Base-by-base conservation (phyloP, 2,113 vertebrate genomes). In the Amia ocellicauda region DNA sequence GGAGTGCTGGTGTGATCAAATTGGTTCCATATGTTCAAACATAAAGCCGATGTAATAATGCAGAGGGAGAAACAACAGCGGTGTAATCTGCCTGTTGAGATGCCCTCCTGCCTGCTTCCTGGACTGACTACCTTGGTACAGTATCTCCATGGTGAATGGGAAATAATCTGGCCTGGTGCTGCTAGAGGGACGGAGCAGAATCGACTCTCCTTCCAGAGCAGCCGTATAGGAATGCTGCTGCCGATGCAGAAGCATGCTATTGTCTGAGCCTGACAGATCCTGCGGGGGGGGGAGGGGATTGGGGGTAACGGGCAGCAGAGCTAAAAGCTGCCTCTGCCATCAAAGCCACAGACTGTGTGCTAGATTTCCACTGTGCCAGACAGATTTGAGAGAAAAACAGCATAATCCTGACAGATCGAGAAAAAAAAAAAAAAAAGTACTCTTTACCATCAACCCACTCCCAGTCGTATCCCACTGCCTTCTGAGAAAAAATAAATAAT, bases 151-250 rank as follows among this genome's bases (percentile, higher is more conserved):
- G 31, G 31, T 7, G 31, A 36, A 36, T 36, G 31, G 11, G 11
- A 36, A 36, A 1, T 36, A 36, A 36, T 36, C 31, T 10, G 11
- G 31, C 1, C 5, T 7, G 31, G 31, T 10, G 11, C 31, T 36
- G 5, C 31, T 36, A 7, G 31, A 36, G 11, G 31, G 11, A 36
- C 11, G 31, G n/a, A n/a, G n/a, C n/a, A n/a, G n/a, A n/a, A n/a
- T n/a, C n/a, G n/a, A 27, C 3, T 3, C 11, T 49, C 24, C 19
- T 9, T 43, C 10, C 36, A 20, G 42, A 20, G 19, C 47, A 22
- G 45, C 60, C 29, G 26, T 8, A 14, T 16, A 27, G 26, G 58
- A 49, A 56, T 69, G 41, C 58, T 26, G 28, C 43, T 31, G 28
- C 27, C 7, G 17, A 31, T 1, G 55, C 28, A 40, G n/a, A 58